Evolutionary conservation across 2,113 vertebrate genomes (phyloP).

Genomic region (Anoura caudifer): DNA sequence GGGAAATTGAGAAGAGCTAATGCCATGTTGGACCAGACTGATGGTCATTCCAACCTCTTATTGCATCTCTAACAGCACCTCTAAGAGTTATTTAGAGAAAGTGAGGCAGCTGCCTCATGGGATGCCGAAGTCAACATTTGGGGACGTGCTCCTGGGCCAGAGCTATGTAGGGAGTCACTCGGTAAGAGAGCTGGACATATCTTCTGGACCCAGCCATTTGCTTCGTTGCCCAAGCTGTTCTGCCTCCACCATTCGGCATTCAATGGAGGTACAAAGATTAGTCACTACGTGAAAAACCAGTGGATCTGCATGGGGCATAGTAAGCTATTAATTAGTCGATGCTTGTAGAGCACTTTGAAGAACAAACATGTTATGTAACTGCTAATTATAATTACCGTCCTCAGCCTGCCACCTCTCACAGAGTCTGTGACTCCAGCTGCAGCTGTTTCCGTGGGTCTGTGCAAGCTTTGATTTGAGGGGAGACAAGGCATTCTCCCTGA

Average conservation of each 20-base stretch:
- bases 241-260: neutral
- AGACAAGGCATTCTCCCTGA: constrained; percentile 53
- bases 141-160: neutral
- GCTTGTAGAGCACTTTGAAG: constrained; percentile 73
- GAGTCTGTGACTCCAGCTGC: constrained; percentile 58
- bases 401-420: constrained; percentile 62
- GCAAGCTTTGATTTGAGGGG: constrained; percentile 59
- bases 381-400: constrained; percentile 70
- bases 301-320: constrained; percentile 62
- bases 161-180: neutral
- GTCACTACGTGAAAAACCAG: constrained; percentile 62
- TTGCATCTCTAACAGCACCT: neutral
- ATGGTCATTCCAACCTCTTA: neutral
- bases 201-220: neutral
- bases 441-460: constrained; percentile 50
- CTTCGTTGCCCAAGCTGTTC: neutral
- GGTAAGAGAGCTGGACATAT: neutral
- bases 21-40: neutral
- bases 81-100: neutral
- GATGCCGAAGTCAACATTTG: neutral
- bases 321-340: constrained; percentile 74
- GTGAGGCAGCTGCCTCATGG: neutral
- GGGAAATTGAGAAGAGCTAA: neutral
- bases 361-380: constrained; percentile 76
- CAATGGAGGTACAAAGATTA: constrained; percentile 45